Evolutionary conservation across 92 coral and sea anemone genomes (phyloP).

Genomic region (Siderastrea radians): DNA sequence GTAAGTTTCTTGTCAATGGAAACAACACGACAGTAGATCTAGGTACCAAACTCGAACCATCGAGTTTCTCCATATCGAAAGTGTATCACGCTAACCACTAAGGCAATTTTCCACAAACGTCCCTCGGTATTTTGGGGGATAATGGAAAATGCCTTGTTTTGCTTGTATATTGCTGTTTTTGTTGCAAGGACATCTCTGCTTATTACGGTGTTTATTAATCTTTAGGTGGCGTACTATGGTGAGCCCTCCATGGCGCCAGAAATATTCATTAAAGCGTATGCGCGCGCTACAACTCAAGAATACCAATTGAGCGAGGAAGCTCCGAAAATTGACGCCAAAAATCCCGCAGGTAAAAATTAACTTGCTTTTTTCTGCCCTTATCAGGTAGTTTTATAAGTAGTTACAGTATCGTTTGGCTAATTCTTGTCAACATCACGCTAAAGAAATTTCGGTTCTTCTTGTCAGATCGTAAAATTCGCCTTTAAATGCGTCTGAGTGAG

Average conservation of each 20-base stretch:
- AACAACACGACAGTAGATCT: no score
- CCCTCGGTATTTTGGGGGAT: no score
- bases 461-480: background rate
- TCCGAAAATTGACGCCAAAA: constrained; percentile 77
- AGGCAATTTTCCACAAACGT: no score
- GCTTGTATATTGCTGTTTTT: background rate
- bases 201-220: no score
- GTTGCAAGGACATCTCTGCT: background rate
- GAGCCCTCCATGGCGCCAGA: constrained; percentile 75
- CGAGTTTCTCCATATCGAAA: no score
- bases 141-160: background rate
- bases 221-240: constrained; percentile 74
- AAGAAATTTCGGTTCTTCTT: background rate
- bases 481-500: background rate
- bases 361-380: background rate
- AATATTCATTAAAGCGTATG: constrained; percentile 71
- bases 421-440: no score
- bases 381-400: background rate
- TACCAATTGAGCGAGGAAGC: constrained; percentile 59
- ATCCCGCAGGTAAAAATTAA: constrained; percentile 67
- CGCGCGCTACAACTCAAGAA: constrained; percentile 62
- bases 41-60: no score
- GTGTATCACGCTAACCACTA: no score
- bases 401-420: no score
- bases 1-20: no score